Conservation (phyloP, 2,888 invertebrate species). For the Oxycera nigricornis region DNA sequence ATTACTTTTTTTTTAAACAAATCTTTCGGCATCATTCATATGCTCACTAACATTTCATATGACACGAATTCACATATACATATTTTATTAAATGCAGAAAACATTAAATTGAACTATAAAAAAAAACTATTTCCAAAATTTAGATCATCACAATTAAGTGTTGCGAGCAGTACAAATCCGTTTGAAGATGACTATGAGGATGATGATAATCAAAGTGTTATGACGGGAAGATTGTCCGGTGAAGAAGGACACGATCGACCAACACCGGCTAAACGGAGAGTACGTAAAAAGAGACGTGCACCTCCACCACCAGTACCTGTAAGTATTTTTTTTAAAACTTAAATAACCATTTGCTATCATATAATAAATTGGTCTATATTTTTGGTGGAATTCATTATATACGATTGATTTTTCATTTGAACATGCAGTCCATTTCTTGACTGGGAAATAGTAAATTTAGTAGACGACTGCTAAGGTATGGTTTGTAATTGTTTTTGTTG, state of each 20-base stretch:
- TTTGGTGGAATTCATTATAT: not conserved
- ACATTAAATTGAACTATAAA: no score
- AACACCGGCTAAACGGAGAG: slow-evolving; percentile 64
- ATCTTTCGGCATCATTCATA: no score
- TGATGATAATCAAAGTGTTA: slow-evolving; percentile 55
- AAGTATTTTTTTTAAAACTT: slow-evolving; percentile 44
- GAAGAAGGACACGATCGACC: slow-evolving; percentile 29
- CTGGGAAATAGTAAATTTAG: not conserved
- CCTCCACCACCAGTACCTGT: slow-evolving; percentile 65
- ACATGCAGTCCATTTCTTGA: slow-evolving; percentile 22
- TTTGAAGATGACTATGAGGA: slow-evolving; percentile 64
- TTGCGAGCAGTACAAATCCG: slow-evolving; percentile 69
- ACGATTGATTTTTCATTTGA: slow-evolving; percentile 10
- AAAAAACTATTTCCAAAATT: slow-evolving; percentile 50
- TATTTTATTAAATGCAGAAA: no score
- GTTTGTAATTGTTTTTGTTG: not conserved
- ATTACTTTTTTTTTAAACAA: no score
- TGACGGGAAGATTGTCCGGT: slow-evolving; percentile 22
- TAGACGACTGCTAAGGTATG: slow-evolving; percentile 31
- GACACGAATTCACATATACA: no score
- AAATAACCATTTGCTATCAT: no score
- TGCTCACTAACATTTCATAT: no score
- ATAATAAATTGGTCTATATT: not conserved
- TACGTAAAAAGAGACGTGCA: slow-evolving; percentile 71
- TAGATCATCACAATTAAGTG: slow-evolving; percentile 66